Evolutionary conservation across 2,113 vertebrate genomes (phyloP).

Genomic region (Cebus imitator): DNA sequence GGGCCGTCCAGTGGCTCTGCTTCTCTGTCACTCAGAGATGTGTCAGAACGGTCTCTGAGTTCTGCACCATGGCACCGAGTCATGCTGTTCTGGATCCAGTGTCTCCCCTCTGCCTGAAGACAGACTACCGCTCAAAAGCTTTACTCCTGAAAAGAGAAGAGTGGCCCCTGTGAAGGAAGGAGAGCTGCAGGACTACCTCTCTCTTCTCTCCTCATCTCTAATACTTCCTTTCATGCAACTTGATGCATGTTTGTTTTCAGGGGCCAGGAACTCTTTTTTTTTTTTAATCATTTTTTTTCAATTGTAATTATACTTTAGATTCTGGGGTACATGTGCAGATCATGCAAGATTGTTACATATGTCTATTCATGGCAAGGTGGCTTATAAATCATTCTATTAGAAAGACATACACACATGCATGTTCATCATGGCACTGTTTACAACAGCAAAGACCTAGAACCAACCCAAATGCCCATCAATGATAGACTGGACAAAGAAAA

Average conservation of each 20-base stretch:
- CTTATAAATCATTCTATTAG: no score
- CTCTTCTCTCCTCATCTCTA: not conserved
- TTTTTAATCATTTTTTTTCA: not conserved
- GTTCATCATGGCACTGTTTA: no score
- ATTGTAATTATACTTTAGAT: no score
- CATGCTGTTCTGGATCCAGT: not conserved
- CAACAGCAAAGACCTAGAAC: no score
- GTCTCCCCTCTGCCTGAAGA: not conserved
- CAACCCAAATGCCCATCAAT: no score
- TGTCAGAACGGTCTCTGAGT: no score
- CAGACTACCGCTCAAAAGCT: not conserved
- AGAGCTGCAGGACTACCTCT: not conserved
- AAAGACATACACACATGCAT: no score
- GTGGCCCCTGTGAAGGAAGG: not conserved
- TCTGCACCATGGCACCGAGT: not conserved
- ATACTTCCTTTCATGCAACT: not conserved
- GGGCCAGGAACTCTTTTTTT: not conserved
- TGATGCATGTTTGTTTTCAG: not conserved
- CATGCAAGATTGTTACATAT: no score
- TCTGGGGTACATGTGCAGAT: no score
- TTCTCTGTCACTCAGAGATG: not conserved
- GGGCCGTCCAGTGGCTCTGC: not conserved
- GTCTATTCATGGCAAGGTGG: no score
- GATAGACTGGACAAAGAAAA: no score
- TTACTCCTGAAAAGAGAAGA: not conserved